Percentiles rank a stretch among this genome's conserved stretches.
Conservation (phyloP, 2,888 invertebrate genomes). For the Oligia strigilis region DNA sequence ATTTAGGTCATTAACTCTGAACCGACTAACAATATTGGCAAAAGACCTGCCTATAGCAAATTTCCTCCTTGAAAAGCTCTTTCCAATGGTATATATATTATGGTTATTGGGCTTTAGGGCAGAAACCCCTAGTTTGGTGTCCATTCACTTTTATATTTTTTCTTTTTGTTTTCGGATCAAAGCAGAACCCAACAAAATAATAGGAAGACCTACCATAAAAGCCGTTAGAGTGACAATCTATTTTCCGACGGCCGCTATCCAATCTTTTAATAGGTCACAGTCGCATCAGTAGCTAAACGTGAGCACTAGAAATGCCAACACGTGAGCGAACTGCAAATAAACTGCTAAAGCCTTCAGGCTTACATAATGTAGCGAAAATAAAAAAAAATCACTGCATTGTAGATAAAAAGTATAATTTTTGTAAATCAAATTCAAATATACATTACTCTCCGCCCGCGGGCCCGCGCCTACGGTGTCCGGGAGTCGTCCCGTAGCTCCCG, state of each 20-base stretch:
- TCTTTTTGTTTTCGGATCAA: not conserved
- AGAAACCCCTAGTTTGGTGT: too few relatives aligned
- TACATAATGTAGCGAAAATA: not conserved
- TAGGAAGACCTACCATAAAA: constrained; percentile 37
- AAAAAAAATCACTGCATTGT: too few relatives aligned
- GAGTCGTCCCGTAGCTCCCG: too few relatives aligned
- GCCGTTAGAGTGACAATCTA: constrained; percentile 55
- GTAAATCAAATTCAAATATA: too few relatives aligned
- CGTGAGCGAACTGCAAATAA: constrained; percentile 40
- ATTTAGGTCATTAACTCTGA: too few relatives aligned
- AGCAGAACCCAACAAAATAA: constrained; percentile 46
- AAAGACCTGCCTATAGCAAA: too few relatives aligned
- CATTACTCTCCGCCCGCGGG: too few relatives aligned
- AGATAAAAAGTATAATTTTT: too few relatives aligned
- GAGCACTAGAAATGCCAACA: constrained; percentile 40
- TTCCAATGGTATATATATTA: not conserved
- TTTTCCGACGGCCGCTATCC: constrained; percentile 49
- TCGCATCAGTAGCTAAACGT: constrained; percentile 28
- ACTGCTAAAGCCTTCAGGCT: constrained; percentile 2
- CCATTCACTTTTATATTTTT: too few relatives aligned
- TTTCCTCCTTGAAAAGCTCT: too few relatives aligned
- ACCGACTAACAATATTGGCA: too few relatives aligned
- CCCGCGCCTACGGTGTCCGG: too few relatives aligned
- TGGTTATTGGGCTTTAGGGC: not conserved
- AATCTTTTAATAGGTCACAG: constrained; percentile 56